Conservation (phyloP, 2,113 vertebrate genomes). For the Globicephala melas region DNA sequence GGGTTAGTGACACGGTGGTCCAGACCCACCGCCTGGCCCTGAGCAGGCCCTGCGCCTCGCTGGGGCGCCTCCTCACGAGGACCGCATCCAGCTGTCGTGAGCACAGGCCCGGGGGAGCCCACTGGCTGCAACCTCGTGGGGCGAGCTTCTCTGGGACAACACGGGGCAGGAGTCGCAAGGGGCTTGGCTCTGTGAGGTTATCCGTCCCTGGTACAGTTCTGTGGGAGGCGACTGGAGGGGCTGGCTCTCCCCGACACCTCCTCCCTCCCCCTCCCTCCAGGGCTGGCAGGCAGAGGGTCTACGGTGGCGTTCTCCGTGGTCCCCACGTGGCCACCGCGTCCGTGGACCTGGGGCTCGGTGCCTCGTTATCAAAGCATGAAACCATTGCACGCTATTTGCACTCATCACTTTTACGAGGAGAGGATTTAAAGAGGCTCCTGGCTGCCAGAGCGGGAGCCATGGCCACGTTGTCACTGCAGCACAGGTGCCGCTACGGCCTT, state of each 20-base stretch:
- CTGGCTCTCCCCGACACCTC: neutral
- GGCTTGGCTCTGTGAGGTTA: neutral
- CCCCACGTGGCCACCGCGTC: neutral
- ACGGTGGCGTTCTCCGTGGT: neutral
- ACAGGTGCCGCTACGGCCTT: neutral
- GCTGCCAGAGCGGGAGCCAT: too few relatives aligned
- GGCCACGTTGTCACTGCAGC: neutral
- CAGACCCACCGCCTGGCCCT: neutral
- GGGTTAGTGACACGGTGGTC: neutral
- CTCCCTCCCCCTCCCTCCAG: too few relatives aligned
- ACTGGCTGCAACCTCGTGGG: fast-evolving
- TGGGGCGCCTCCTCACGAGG: neutral
- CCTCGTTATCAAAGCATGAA: neutral
- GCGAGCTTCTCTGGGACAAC: neutral
- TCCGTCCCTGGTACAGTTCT: neutral
- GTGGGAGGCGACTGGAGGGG: neutral
- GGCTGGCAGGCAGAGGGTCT: neutral
- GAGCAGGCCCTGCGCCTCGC: neutral
- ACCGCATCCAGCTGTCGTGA: neutral
- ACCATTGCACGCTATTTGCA: neutral
- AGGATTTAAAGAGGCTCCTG: neutral
- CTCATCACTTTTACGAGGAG: neutral
- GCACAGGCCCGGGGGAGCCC: neutral
- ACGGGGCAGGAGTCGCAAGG: fast-evolving
- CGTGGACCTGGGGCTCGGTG: fast-evolving